phyloP scores from a whole-genome alignment of 2,113 vertebrate genomes.

The Seriola dumerili region DNA sequence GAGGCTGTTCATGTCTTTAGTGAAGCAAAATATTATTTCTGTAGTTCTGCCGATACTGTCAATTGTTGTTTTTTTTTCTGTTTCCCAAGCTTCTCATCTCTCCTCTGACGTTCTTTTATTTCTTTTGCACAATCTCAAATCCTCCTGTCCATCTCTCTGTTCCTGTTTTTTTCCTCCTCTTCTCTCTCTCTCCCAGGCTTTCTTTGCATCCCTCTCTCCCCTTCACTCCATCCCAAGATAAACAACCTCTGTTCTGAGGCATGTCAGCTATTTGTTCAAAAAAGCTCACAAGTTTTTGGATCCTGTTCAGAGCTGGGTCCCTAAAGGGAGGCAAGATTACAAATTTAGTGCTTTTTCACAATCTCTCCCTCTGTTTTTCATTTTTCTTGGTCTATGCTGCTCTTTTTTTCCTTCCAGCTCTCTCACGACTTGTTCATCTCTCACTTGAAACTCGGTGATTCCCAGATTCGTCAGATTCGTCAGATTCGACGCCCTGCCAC shows the following conservation, averaged over 20 bases:
- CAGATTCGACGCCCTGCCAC: conserved; percentile 32
- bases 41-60: conserved; percentile 10
- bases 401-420: conserved; percentile 46
- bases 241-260: conserved; percentile 77
- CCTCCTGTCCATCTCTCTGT: conserved; percentile 45
- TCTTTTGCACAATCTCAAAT: conserved; percentile 61
- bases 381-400: conserved; percentile 48
- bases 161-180: conserved; percentile 27
- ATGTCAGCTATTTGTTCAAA: conserved; percentile 82
- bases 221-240: conserved; percentile 73
- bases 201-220: conserved; percentile 60
- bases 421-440: conserved; percentile 60
- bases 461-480: conserved; percentile 34
- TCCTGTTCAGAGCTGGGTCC: conserved; percentile 70
- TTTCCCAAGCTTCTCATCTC: conserved; percentile 61
- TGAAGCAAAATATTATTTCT: conserved; percentile 39
- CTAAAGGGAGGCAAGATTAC: conserved; percentile 79
- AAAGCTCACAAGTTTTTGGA: conserved; percentile 77
- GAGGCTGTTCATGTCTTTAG: not conserved
- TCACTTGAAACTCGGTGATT: conserved; percentile 21
- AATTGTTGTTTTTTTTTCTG: not conserved
- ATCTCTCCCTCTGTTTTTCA: conserved; percentile 72
- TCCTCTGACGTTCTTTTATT: conserved; percentile 26
- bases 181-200: conserved; percentile 57
- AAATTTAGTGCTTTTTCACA: conserved; percentile 76